Percentiles rank a stretch among this genome's conserved stretches.
Evolutionary conservation across 1,140 invertebrate genomes (phyloP).

Genomic region (Ceratina australensis): DNA sequence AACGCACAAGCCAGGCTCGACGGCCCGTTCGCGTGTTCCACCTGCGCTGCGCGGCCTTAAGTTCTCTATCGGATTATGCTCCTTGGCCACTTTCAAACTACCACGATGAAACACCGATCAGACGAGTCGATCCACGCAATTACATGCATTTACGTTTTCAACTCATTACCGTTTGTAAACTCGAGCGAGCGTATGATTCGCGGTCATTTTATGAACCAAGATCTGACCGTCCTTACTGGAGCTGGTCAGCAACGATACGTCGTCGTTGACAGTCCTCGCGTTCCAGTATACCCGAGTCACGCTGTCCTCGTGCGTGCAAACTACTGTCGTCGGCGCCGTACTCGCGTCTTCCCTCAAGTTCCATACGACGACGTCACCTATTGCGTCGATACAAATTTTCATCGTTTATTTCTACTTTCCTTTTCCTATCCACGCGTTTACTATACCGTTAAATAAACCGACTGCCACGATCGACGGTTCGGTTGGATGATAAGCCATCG

Average conservation of each 20-base stretch:
- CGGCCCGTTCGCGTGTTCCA: constrained; percentile 72
- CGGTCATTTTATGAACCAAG: constrained; percentile 70
- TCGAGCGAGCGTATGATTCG: constrained; percentile 69
- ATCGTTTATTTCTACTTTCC: constrained; percentile 1
- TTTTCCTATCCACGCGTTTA: neutral
- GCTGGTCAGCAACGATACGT: constrained; percentile 68
- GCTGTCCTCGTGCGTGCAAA: constrained; percentile 72
- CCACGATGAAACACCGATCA: constrained; percentile 14
- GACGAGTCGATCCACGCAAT: neutral
- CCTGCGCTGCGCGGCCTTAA: constrained; percentile 72
- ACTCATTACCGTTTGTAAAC: constrained; percentile 66
- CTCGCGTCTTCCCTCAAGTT: constrained; percentile 73
- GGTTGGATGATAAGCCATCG: constrained; percentile 74
- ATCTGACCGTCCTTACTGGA: constrained; percentile 75
- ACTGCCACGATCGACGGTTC: constrained; percentile 77
- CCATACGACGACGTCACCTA: constrained; percentile 78
- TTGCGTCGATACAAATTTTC: constrained; percentile 16
- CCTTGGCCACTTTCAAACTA: constrained; percentile 75
- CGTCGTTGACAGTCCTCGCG: constrained; percentile 67
- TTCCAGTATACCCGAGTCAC: constrained; percentile 74
- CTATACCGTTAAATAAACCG: constrained; percentile 75
- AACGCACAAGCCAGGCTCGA: constrained; percentile 73
- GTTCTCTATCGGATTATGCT: constrained; percentile 75
- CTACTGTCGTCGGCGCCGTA: constrained; percentile 63
- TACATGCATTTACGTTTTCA: neutral